phyloP scores from a whole-genome alignment of 2,113 vertebrate genomes.

The Butastur rufipennis region DNA sequence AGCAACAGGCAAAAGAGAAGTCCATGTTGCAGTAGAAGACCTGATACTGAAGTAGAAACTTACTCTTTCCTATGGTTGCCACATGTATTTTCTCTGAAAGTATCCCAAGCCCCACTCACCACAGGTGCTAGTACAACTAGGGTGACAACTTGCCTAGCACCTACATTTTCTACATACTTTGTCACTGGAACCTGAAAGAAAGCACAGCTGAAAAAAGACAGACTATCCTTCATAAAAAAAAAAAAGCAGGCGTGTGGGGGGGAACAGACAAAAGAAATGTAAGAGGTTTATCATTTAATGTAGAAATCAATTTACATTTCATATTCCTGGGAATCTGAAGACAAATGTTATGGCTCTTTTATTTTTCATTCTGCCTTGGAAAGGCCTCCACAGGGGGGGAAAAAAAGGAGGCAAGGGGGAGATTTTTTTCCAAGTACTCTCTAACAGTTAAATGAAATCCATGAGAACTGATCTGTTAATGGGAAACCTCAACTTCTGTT shows the following conservation, averaged over 20 bases:
- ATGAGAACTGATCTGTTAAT: neutral
- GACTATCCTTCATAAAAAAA: neutral
- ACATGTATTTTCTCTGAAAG: neutral
- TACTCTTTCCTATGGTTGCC: neutral
- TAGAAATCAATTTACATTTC: neutral
- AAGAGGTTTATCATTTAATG: neutral
- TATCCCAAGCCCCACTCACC: neutral
- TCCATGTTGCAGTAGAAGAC: neutral
- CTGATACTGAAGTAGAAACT: neutral
- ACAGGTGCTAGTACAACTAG: neutral
- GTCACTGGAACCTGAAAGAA: neutral
- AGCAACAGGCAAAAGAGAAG: neutral
- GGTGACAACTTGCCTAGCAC: neutral
- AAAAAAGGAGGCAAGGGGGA: accelerated
- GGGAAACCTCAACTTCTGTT: neutral
- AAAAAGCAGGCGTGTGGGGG: neutral
- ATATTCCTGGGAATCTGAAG: neutral
- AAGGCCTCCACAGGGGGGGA: neutral
- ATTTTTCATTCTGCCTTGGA: neutral
- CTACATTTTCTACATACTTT: neutral
- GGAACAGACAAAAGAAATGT: neutral
- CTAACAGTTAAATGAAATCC: neutral
- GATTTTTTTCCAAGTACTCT: neutral
- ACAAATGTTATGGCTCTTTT: neutral
- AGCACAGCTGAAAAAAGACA: neutral